A percentile compares a stretch with the other conserved stretches of the same genome.
Conservation (phyloP, 2,888 invertebrate genomes). For the Apotomis capreana region DNA sequence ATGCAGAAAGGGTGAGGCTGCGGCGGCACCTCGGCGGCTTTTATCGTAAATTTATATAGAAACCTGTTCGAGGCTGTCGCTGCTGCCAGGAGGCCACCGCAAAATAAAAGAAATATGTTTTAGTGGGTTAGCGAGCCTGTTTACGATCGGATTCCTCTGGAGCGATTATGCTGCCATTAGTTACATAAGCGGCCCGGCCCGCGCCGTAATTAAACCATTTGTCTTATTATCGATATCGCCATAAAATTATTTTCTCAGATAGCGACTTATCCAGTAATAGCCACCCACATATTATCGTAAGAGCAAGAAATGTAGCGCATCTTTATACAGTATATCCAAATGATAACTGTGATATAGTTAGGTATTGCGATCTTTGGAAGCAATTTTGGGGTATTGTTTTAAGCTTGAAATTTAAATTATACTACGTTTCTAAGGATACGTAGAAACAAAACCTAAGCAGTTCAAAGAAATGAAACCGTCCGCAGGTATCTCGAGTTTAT, state of each 20-base stretch:
- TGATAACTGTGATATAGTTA: too few species aligned
- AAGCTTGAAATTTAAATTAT: too few species aligned
- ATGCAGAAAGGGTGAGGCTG: conserved; percentile 66
- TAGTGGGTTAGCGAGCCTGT: conserved; percentile 82
- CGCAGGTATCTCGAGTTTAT: too few species aligned
- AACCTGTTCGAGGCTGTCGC: conserved; percentile 74
- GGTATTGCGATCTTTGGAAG: too few species aligned
- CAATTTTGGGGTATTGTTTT: too few species aligned
- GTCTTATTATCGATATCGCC: conserved; percentile 60
- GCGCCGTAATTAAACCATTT: conserved; percentile 71
- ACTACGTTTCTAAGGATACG: too few species aligned
- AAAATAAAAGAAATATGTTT: conserved; percentile 83
- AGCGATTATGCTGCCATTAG: conserved; percentile 76
- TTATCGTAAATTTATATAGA: conserved; percentile 76
- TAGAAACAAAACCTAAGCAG: too few species aligned
- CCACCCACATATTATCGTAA: background rate
- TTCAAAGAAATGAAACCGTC: too few species aligned
- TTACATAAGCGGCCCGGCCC: conserved; percentile 70
- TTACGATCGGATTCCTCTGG: conserved; percentile 76
- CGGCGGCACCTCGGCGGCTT: conserved; percentile 61
- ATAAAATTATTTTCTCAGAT: conserved; percentile 53
- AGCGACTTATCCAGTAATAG: conserved; percentile 29
- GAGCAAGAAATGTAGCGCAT: background rate
- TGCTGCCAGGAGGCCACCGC: conserved; percentile 64
- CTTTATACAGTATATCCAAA: background rate